Conservation (phyloP, 1,140 invertebrate species). For the Aporrectodea caliginosa region DNA sequence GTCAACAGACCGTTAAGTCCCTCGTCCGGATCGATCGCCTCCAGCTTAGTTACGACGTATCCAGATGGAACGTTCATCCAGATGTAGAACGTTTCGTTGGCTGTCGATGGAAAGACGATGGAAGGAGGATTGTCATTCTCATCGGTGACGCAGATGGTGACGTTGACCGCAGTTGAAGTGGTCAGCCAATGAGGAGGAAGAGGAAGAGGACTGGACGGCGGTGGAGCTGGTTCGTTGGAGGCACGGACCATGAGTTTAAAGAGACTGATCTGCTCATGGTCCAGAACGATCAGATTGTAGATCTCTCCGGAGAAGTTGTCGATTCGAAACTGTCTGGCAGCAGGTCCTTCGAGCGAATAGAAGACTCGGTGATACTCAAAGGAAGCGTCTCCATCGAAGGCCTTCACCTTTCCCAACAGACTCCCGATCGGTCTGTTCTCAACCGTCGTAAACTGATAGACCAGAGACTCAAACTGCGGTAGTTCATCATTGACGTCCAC, state of each 20-base stretch:
- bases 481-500: constrained; percentile 29
- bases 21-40: neutral
- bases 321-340: constrained; percentile 25
- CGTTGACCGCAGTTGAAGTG: neutral
- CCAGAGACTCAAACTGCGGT: constrained; percentile 21
- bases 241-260: constrained; percentile 25
- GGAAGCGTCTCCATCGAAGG: constrained; percentile 29
- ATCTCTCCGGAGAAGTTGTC: constrained; percentile 29
- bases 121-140: neutral
- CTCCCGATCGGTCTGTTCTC: constrained; percentile 27
- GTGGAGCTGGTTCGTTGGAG: constrained; percentile 9
- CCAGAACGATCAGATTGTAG: constrained; percentile 19
- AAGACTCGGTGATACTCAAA: constrained; percentile 7
- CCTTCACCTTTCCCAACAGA: constrained; percentile 27
- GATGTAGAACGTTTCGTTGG: constrained; percentile 6
- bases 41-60: neutral
- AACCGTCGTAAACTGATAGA: constrained; percentile 24
- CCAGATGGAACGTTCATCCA: neutral
- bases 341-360: constrained; percentile 17
- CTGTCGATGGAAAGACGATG: neutral
- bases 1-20: neutral
- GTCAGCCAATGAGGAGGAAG: neutral
- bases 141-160: neutral
- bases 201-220: neutral
- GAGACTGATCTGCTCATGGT: constrained; percentile 16